phyloP scores from a whole-genome alignment of 1,140 invertebrate species.

The Drosophila santomea region DNA sequence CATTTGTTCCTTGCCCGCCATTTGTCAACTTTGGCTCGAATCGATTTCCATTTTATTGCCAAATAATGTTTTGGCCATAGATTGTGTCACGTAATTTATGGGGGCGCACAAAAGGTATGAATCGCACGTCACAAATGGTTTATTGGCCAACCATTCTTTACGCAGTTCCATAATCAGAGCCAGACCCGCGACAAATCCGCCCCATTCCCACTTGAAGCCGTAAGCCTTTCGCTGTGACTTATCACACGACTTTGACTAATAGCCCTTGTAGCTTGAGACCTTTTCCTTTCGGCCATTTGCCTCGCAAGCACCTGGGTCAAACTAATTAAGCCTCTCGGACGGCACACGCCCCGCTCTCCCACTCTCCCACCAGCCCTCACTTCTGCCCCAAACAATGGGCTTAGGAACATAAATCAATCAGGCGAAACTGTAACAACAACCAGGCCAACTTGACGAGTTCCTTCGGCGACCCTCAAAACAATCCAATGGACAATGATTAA shows the following conservation, averaged over 20 bases:
- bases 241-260: conserved; percentile 74
- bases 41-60: conserved; percentile 84
- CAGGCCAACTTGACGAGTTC: conserved; percentile 70
- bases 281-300: conserved; percentile 32
- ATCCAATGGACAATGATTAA: conserved; percentile 73
- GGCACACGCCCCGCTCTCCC: background rate
- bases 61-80: conserved; percentile 79
- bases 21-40: conserved; percentile 78
- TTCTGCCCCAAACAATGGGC: conserved; percentile 59
- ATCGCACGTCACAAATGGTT: conserved; percentile 81
- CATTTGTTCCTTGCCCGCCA: conserved; percentile 80
- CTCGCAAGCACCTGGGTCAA: conserved; percentile 68
- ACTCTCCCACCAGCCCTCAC: background rate
- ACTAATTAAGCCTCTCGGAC: conserved; percentile 70
- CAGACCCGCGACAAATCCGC: conserved; percentile 73
- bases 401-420: conserved; percentile 78
- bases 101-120: conserved; percentile 75
- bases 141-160: conserved; percentile 81
- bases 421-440: conserved; percentile 59
- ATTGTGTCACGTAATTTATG: conserved; percentile 83
- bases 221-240: conserved; percentile 57
- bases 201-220: background rate
- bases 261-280: conserved; percentile 41
- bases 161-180: conserved; percentile 79
- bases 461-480: conserved; percentile 52